Conservation (phyloP, 1,140 invertebrate species). For the Drosophila tani region DNA sequence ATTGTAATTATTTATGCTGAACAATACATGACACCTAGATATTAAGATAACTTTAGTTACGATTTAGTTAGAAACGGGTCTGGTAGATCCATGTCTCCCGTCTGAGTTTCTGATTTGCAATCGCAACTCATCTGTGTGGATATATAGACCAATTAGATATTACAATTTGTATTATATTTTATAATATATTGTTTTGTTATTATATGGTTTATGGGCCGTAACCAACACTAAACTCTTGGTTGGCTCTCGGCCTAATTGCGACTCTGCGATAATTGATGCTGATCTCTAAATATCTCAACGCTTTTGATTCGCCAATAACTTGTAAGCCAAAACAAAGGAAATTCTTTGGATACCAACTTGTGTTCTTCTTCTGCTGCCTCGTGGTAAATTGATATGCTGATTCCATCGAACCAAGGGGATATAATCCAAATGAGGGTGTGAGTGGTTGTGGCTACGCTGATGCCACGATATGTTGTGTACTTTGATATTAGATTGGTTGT, state of each 20-base stretch:
- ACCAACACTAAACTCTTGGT: conserved; percentile 84
- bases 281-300: conserved; percentile 46
- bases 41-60: conserved; percentile 27
- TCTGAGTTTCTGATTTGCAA: conserved; percentile 76
- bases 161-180: conserved; percentile 55
- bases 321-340: conserved; percentile 51
- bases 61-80: conserved; percentile 64
- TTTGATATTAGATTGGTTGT: conserved; percentile 80
- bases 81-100: conserved; percentile 67
- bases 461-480: conserved; percentile 82
- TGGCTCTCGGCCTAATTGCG: conserved; percentile 60
- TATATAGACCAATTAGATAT: conserved; percentile 73
- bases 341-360: conserved; percentile 51
- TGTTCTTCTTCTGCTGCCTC: conserved; percentile 69
- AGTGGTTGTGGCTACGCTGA: conserved; percentile 33
- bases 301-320: conserved; percentile 47
- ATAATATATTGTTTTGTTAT: conserved; percentile 9
- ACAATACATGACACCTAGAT: conserved; percentile 47
- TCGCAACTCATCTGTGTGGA: conserved; percentile 75
- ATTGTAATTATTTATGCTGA: conserved; percentile 38
- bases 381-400: conserved; percentile 84
- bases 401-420: conserved; percentile 67
- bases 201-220: conserved; percentile 55
- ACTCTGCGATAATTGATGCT: conserved; percentile 70
- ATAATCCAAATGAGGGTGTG: conserved; percentile 50